Evolutionary conservation across 1,140 invertebrate genomes (phyloP), one percentile per base, ranked within the genome.

Genomic region (Philotrypesis tridentata): DNA sequence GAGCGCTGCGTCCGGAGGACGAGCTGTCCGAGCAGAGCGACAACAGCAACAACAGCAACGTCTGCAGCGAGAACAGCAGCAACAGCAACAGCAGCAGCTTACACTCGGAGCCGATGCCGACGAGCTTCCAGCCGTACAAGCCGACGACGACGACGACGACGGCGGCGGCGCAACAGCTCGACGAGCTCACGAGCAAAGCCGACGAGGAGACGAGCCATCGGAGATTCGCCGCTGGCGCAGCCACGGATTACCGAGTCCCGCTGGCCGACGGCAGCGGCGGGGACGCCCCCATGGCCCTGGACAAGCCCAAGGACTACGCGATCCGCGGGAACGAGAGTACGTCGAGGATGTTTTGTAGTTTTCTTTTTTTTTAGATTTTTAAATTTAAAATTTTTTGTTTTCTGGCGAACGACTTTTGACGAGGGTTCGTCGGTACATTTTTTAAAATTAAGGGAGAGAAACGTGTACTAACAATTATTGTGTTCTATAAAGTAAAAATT

Each of bases 1-100:
- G 48, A 55, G 79, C 73, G 87, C 61, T 71, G 82, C 68, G 14
- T 12, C 87, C 86, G 8, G 85, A 85, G n/a, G 90, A 92, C 1
- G 90, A 91, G n/a, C 85, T 89, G 33, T 91, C 90, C 21, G 90
- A 91, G 55, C 88, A 88, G 40, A 90, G 90, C 79, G 89, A 88
- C 75, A 89, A 89, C 23, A 89, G 87, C 75, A 89, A 89, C 23
- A 89, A 85, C 83, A 90, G 86, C 5, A 83, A 55, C 78, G 89
- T 87, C 79, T 89, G 89, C 29, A 89, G 85, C 82, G 89, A 86
- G 4, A 83, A 31, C 81, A 75, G 9, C 2, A 78, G 63, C 70
- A 73, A 61, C n/a, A 87, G 87, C 31, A 86, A 87, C 60, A 87
- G 85, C 73, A 86, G 87, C 23, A 88, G 87, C 79, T 87, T 87